Conservation (phyloP, 2,113 vertebrate species). For the Microcebus ravelobensis region DNA sequence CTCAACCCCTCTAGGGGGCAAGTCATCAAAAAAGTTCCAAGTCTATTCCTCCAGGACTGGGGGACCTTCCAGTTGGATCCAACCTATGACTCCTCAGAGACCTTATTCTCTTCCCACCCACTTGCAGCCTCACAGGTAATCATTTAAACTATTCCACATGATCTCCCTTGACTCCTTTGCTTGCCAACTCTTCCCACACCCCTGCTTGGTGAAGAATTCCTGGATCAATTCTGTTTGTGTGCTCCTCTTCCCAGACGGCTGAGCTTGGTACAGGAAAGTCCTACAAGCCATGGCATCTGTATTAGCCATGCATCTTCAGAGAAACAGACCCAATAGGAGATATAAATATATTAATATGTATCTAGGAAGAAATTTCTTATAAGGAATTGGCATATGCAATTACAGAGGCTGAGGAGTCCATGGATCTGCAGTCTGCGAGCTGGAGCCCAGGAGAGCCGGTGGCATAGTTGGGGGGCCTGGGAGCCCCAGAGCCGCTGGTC, state of each 20-base stretch:
- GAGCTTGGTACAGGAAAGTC: neutral
- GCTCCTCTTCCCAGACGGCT: neutral
- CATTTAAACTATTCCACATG: neutral
- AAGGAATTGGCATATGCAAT: no score
- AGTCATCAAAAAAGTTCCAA: neutral
- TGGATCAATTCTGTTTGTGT: neutral
- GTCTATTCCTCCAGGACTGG: neutral
- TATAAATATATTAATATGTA: neutral
- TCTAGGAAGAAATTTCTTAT: neutral
- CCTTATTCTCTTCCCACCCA: neutral
- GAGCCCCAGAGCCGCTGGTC: neutral
- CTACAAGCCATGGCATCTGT: neutral
- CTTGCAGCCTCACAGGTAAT: neutral
- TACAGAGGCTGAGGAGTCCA: neutral
- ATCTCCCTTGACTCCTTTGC: neutral
- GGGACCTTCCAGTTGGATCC: neutral
- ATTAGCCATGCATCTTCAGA: neutral
- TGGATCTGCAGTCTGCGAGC: neutral
- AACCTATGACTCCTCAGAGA: neutral
- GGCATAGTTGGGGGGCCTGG: neutral
- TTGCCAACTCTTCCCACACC: no score
- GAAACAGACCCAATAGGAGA: neutral
- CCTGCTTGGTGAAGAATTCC: neutral
- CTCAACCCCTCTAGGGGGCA: neutral
- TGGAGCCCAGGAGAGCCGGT: neutral